phyloP scores from a whole-genome alignment of 1,140 invertebrate genomes.

The Harpegnathos saltator region DNA sequence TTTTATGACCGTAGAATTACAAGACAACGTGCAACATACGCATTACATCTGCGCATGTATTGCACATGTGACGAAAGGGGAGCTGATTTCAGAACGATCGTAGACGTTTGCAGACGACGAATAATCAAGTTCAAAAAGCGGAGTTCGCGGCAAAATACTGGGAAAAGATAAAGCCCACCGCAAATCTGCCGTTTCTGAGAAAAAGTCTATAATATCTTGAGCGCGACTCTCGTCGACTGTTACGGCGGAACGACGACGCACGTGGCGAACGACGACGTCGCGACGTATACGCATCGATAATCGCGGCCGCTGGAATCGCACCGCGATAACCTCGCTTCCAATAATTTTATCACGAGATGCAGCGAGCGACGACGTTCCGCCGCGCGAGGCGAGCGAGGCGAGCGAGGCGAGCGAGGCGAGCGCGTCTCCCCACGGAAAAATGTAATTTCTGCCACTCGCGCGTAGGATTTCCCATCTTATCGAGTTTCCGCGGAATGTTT shows the following conservation, averaged over 20 bases:
- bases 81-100: background rate
- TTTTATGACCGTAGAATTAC: background rate
- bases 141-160: constrained; percentile 2
- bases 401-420: no score
- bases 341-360: constrained; percentile 26
- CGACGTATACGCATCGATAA: constrained; percentile 36
- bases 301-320: constrained; percentile 20
- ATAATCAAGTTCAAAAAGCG: background rate
- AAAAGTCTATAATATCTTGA: constrained; percentile 47
- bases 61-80: background rate
- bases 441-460: background rate
- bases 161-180: constrained; percentile 39
- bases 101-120: background rate
- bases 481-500: constrained; percentile 29
- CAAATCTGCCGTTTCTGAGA: constrained; percentile 60
- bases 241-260: constrained; percentile 15
- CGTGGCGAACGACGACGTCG: background rate
- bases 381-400: no score
- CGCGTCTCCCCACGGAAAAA: constrained; percentile 13
- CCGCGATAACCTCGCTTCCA: constrained; percentile 56
- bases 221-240: constrained; percentile 34
- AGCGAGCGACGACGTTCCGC: background rate
- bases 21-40: background rate
- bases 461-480: constrained; percentile 9
- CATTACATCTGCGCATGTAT: no score